Conservation (phyloP, 2,113 vertebrate species). For the Albula goreensis region DNA sequence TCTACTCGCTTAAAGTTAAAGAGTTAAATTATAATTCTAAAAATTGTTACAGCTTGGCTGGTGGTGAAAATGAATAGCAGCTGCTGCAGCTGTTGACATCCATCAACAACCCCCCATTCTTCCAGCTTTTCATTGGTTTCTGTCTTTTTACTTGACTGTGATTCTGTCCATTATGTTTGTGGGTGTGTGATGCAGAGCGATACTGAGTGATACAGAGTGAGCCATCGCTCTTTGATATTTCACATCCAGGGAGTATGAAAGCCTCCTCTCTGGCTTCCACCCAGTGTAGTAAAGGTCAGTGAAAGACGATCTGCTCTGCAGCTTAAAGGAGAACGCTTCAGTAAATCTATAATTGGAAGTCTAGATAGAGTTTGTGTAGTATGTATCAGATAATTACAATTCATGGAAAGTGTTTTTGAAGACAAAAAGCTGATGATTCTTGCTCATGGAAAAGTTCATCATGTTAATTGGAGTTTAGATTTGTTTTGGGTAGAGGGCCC, state of each 20-base stretch:
- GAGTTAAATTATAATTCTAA: neutral
- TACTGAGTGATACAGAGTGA: neutral
- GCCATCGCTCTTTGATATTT: neutral
- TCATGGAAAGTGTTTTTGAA: neutral
- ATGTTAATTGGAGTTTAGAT: neutral
- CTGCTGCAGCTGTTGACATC: neutral
- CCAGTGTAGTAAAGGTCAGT: slow-evolving; percentile 9
- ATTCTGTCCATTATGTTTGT: neutral
- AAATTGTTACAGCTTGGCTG: neutral
- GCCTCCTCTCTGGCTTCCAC: neutral
- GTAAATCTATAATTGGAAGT: neutral
- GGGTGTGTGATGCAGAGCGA: neutral
- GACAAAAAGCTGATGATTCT: neutral
- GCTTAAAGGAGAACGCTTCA: slow-evolving; percentile 4
- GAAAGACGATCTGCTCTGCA: neutral
- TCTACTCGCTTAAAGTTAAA: neutral
- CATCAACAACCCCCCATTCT: neutral
- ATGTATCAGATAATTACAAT: neutral
- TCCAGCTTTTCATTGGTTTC: neutral
- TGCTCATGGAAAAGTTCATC: neutral
- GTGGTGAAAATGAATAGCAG: neutral
- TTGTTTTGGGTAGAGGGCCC: no score
- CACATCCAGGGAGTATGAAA: neutral
- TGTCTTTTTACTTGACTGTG: neutral
- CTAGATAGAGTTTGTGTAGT: neutral